Base-by-base conservation (phyloP, 2,888 invertebrate genomes). In the Ophonus ardosiacus region DNA sequence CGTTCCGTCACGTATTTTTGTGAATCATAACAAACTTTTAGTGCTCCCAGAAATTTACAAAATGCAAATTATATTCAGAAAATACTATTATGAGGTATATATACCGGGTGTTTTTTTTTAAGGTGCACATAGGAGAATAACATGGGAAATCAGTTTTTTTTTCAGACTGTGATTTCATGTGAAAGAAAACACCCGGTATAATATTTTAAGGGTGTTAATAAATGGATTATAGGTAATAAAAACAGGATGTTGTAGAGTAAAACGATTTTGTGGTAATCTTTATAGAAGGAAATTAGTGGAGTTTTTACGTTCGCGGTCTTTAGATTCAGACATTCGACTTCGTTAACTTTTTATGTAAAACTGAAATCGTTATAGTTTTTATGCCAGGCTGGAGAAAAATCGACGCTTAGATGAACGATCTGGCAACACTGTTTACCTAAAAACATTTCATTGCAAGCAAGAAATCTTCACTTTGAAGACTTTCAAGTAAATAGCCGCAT, bases 221-320 rank as follows among this genome's bases (percentile, higher is more conserved):
- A 43, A 1, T 43, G 43, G 0, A 59, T 59, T 59, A 61, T 6
- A 7, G 61, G 61, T 24, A 63, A 21, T 63, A 63, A 10, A 63
- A 63, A 21, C 63, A 7, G 21, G 24, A 24, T 21, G 21, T 63
- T 21, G 24, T 63, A 63, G 5, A 63, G 63, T 63, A 13, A 21
- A 63, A 63, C 63, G 63, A 63, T 63, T 63, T 63, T 10, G 63
- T 63, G 63, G 63, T 63, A 63, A 63, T 63, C 63, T 63, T 63
- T 63, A 63, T 21, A 13, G 63, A 63, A 63, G 63, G 10, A 63
- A 63, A 63, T 63, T 63, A 63, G 63, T 21, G 17, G 18, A 18
- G 63, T 63, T 63, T 63, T 63, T 63, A 24, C 4, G 18, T 21
- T 18, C 10, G 63, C 5, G 0, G 13, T 51, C 13, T 8, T 10